phyloP scores from a whole-genome alignment of 2,797 vertebrate species.

The Scarus forsteni region DNA sequence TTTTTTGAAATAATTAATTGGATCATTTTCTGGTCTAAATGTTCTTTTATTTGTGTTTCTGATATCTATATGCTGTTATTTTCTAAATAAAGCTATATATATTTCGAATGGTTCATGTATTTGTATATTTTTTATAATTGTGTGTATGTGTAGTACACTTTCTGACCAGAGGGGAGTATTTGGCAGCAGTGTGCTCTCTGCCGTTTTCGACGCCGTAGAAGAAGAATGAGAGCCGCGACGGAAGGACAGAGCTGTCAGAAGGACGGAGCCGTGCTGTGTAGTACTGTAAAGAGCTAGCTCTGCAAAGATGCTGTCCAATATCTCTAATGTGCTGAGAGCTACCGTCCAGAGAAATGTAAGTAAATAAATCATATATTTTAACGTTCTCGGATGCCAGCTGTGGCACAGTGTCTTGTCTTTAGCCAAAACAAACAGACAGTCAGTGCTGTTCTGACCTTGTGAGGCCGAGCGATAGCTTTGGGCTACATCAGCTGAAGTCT shows the following conservation, averaged over 20 bases:
- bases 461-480: slow-evolving; percentile 59
- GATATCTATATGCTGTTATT: too few relatives aligned
- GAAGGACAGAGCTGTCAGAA: slow-evolving; percentile 59
- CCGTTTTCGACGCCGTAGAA: slow-evolving; percentile 8
- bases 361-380: neutral
- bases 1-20: too few relatives aligned
- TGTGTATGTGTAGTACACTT: neutral
- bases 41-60: too few relatives aligned
- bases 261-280: slow-evolving; percentile 46
- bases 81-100: too few relatives aligned
- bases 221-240: slow-evolving; percentile 26
- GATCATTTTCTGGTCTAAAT: too few relatives aligned
- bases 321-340: slow-evolving; percentile 78
- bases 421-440: slow-evolving; percentile 2
- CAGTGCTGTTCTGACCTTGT: slow-evolving; percentile 75
- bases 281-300: slow-evolving; percentile 13
- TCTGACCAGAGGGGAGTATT: neutral
- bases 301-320: slow-evolving; percentile 82
- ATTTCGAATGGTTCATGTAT: too few relatives aligned
- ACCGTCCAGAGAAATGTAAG: slow-evolving; percentile 80
- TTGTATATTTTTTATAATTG: too few relatives aligned
- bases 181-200: slow-evolving; percentile 12
- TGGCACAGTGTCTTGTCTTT: neutral
- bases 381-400: rapidly evolving
- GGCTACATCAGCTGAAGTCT: slow-evolving; percentile 56